Evolutionary conservation across 2,113 vertebrate species (phyloP), one percentile per base, ranked within the genome.

Genomic region (Chaetorhynchus papuensis): DNA sequence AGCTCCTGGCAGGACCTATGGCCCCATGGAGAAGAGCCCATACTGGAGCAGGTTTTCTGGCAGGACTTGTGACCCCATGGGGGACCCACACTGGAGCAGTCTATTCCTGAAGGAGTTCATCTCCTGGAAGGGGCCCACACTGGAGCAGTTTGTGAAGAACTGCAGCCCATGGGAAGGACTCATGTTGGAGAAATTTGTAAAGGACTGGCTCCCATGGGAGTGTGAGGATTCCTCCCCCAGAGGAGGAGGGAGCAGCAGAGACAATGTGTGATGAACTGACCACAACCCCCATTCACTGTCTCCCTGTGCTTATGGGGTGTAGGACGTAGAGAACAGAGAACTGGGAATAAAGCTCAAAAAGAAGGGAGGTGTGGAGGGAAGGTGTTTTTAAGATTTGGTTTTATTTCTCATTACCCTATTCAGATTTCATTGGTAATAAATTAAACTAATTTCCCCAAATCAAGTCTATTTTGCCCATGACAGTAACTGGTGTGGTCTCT

Each of bases 111-210:
- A 79, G 56, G 30, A 41, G 12, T 7, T 3, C 15, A 53, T 44
- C n/a, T 54, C 41, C 9, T 41, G 41, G n/a, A 53, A 45, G 45
- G 61, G 39, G 15, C 27, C 22, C 39, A 20, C 39, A 24, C 19
- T 35, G 31, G 26, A 64, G 26, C 35, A 56, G 26, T 56, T 19
- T 42, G 52, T 33, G 42, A 80, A 79, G 39, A 78, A 45, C 45
- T 61, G 39, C 45, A 87, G 41, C 31, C 59, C 0, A 0, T 18
- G 26, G 30, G 14, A 80, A 56, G 26, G 66, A 64, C 75, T 35
- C 24, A 35, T 0, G 0, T 4, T 35, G 31, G 42, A 66, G 44
- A 66, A 52, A 6, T 81, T 52, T 50, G 27, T 15, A 28, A 66
- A 81, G 37, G 23, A 59, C 23, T 45, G 69, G n/a, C 19, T 74